Percentiles rank a stretch among this genome's conserved stretches.
Evolutionary conservation across 2,113 vertebrate genomes (phyloP).

Genomic region (Turnix velox): DNA sequence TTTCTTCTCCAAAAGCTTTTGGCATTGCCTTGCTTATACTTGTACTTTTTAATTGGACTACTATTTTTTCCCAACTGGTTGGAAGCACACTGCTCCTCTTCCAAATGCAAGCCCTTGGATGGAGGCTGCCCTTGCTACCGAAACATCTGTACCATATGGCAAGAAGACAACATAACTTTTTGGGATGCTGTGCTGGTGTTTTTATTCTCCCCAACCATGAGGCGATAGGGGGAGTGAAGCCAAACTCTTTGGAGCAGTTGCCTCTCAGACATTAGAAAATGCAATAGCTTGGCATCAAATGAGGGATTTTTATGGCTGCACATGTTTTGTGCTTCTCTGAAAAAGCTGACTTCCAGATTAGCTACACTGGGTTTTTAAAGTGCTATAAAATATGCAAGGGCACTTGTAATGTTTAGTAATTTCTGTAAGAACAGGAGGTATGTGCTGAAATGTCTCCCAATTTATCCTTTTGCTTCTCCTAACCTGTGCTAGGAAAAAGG

Average conservation of each 20-base stretch:
- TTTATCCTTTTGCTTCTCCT: conserved; percentile 10
- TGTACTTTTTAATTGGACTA: neutral
- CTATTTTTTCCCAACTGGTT: neutral
- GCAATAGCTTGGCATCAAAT: conserved; percentile 29
- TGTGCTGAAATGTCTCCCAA: conserved; percentile 18
- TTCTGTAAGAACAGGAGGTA: conserved; percentile 24
- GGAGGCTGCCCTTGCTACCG: neutral
- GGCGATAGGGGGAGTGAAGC: neutral
- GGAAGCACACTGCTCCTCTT: neutral
- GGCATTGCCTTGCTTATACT: neutral
- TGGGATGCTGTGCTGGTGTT: neutral
- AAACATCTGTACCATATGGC: neutral
- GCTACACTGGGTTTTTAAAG: conserved; percentile 19
- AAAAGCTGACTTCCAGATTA: conserved; percentile 46
- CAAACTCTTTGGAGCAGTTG: neutral
- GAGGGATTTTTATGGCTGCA: conserved; percentile 48
- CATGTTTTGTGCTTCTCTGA: conserved; percentile 35
- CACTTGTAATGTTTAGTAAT: conserved; percentile 29
- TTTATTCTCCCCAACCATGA: neutral
- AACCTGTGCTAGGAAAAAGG: neutral
- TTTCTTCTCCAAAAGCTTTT: neutral
- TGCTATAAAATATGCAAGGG: conserved; percentile 47
- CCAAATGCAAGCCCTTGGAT: neutral
- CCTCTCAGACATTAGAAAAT: conserved; percentile 29
- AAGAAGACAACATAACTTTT: neutral